Evolutionary conservation across 2,888 invertebrate species (phyloP).

Genomic region (Margaritifera margaritifera): DNA sequence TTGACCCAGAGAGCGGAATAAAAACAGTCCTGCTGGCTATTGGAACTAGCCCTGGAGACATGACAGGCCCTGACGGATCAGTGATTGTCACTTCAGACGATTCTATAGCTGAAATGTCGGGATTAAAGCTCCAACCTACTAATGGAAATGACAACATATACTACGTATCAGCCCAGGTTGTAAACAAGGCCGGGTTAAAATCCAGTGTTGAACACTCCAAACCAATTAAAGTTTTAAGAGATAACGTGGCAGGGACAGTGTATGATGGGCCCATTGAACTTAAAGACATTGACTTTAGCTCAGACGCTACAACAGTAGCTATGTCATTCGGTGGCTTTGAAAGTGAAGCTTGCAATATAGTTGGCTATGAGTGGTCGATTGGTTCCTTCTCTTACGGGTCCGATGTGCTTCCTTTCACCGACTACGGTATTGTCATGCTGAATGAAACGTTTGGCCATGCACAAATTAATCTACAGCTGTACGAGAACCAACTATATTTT

Average conservation of each 20-base stretch:
- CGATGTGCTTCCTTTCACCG: slow-evolving; percentile 48
- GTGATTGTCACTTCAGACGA: slow-evolving; percentile 15
- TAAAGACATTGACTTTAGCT: slow-evolving; percentile 38
- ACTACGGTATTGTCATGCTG: slow-evolving; percentile 51
- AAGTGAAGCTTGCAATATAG: slow-evolving; percentile 53
- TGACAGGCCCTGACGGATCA: slow-evolving; percentile 7
- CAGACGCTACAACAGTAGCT: slow-evolving; percentile 49
- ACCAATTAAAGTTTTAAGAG: slow-evolving; percentile 39
- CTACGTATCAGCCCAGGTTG: slow-evolving; percentile 32
- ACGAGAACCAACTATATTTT: slow-evolving; percentile 46
- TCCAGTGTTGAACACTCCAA: slow-evolving; percentile 30
- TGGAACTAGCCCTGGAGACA: slow-evolving; percentile 20
- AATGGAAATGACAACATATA: slow-evolving; percentile 18
- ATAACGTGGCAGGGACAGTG: slow-evolving; percentile 46
- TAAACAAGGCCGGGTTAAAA: slow-evolving; percentile 43
- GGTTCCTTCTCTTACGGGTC: slow-evolving; percentile 48
- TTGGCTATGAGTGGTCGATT: slow-evolving; percentile 55
- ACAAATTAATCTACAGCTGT: slow-evolving; percentile 43
- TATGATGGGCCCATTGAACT: slow-evolving; percentile 46
- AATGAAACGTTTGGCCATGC: slow-evolving; percentile 48
- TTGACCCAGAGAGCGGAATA: slow-evolving; percentile 52
- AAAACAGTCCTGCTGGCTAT: slow-evolving; percentile 32
- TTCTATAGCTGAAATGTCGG: slow-evolving; percentile 22
- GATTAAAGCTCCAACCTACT: slow-evolving; percentile 27
- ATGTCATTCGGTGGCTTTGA: slow-evolving; percentile 56